Base-by-base conservation (phyloP, 2,113 vertebrate genomes). In the Probosciger aterrimus region DNA sequence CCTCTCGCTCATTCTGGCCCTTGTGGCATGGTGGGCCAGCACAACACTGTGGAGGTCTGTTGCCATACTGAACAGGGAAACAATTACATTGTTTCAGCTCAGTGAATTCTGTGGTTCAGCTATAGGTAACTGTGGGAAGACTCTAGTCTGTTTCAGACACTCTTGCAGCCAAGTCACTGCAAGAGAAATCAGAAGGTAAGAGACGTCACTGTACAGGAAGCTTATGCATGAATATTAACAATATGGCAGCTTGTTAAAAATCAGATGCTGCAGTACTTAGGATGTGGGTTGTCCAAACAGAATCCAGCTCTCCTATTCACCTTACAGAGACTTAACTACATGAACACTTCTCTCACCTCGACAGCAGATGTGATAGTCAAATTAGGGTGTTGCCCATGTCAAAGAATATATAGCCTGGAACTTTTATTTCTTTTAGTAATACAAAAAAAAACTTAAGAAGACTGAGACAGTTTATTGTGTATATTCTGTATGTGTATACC, bases 141-240 rank as follows among this genome's bases (percentile, higher is more conserved):
- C 33, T 57, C 0, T 0, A 3, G 15, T 39, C 52, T 35, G 20
- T 74, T 63, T 78, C 27, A 49, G 31, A 9, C 3, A 6, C 24
- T 28, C 14, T n/a, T 64, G 57, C n/a, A 64, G 33, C 67, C 35
- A n/a, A 31, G 31, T 0, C 4, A 46, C 17, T 14, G 22, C 37
- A 75, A 47, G 41, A 4, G 4, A 94, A 68, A 69, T 50, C 11
- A 35, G 52, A 49, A 68, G 2, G 9, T 52, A 49, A 59, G 37
- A 86, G 25, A 37, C 12, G 47, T 78, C n/a, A 37, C 23, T 52
- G 15, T 55, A 14, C 44, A 60, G 53, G 35, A 81, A 22, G 17
- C 30, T 46, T 31, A 52, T 33, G 17, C 74, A 84, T 37, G 60
- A 60, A 4, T 46, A 43, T 14, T 65, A 57, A 73, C 9, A 11